A percentile compares a stretch with the other conserved stretches of the same genome.
phyloP scores from a whole-genome alignment of 2,888 invertebrate species.

The Chrysina gloriosa region DNA sequence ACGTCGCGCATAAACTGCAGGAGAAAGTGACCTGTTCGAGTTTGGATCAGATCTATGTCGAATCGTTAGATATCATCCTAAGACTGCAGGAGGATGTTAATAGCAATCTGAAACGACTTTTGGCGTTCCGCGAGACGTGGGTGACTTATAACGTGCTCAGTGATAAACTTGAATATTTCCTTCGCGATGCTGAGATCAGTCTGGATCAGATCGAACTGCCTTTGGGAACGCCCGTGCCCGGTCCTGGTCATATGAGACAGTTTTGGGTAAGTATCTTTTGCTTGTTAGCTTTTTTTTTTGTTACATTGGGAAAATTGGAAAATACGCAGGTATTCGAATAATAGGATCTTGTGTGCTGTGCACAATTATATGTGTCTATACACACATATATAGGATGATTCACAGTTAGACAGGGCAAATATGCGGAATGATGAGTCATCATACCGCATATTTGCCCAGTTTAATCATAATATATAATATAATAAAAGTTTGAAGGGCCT shows the following conservation, averaged over 20 bases:
- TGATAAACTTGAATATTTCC: constrained; percentile 81
- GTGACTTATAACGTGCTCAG: constrained; percentile 77
- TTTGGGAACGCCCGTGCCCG: constrained; percentile 71
- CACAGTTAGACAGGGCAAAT: too few relatives aligned
- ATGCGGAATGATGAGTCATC: too few relatives aligned
- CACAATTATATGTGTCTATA: too few relatives aligned
- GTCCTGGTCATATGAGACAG: constrained; percentile 79
- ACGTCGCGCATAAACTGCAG: constrained; percentile 79
- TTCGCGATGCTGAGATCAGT: constrained; percentile 79
- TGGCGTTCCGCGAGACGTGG: constrained; percentile 85
- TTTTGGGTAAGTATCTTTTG: constrained; percentile 76
- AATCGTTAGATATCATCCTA: constrained; percentile 77
- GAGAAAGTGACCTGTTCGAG: constrained; percentile 80
- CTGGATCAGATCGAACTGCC: constrained; percentile 74
- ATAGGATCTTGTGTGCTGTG: neutral
- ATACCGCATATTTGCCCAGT: too few relatives aligned
- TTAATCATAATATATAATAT: too few relatives aligned
- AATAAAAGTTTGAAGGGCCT: too few relatives aligned
- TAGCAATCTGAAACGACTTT: constrained; percentile 75
- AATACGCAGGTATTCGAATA: neutral
- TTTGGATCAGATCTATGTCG: constrained; percentile 79
- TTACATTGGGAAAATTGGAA: neutral
- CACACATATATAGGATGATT: too few relatives aligned
- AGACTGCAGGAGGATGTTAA: constrained; percentile 83
- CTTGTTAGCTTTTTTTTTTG: neutral